Base-by-base conservation (phyloP, 2,797 vertebrate genomes). In the Sebastes diploproa region DNA sequence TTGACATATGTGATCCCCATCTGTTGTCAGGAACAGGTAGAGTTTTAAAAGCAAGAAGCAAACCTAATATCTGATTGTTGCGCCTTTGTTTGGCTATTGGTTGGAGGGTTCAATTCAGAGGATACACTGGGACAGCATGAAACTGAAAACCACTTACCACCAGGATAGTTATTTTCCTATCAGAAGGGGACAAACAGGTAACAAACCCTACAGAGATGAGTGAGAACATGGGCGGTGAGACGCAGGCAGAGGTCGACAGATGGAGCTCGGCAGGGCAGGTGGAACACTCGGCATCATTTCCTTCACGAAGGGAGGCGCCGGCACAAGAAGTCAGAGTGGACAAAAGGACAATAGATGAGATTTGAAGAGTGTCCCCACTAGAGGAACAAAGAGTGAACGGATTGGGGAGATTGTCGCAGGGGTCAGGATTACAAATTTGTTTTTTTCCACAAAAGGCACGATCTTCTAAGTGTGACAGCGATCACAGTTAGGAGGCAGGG, bases 231-330 rank as follows among this genome's bases (percentile, higher is more conserved):
- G 52, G 67, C 11, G 13, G 36, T 60, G 27, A 74, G 23, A 64
- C 52, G 58, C 59, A 63, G 64, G 42, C 65, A 70, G 63, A 87
- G 73, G 78, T 81, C 81, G 86, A 64, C 83, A 89, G 87, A 86
- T 83, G 85, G 85, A 79, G 79, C 77, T 36, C 77, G 29, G 60
- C 66, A 74, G 81, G 68, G 69, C 79, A 78, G 78, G 32, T 55
- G 58, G 60, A 78, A 70, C 75, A 52, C 74, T 69, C 75, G 54
- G 52, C 74, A 78, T 78, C 66, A 36, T 58, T 81, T 68, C 75
- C 13, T 67, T 80, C 73, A 66, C 29, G 59, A 75, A 67, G 68
- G 38, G 56, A 77, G 18, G 64, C 42, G 18, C 18, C 34, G 38
- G 62, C 64, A 81, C 32, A 72, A 79, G 70, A 62, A 81, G 74